phyloP scores from a whole-genome alignment of 1,140 invertebrate genomes.

The Eurytemora carolleeae region DNA sequence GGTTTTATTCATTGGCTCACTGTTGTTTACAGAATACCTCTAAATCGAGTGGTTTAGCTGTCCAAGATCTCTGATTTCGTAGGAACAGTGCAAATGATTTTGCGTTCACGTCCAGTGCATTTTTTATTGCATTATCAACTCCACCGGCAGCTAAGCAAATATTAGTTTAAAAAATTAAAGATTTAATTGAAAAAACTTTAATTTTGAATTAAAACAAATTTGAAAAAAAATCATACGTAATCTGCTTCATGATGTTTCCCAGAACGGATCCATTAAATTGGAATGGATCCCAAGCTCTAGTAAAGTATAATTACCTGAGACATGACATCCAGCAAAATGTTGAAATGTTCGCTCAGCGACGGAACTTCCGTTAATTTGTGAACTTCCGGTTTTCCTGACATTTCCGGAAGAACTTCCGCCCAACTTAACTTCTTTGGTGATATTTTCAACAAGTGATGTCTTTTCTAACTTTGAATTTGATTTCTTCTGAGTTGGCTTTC shows the following conservation, averaged over 20 bases:
- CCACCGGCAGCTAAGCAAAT: constrained; percentile 25
- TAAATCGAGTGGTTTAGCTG: constrained; percentile 28
- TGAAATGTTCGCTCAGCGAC: not conserved
- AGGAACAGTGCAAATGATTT: constrained; percentile 31
- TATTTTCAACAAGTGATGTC: too few species aligned
- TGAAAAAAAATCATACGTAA: not conserved
- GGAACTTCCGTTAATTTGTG: not conserved
- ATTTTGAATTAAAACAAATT: not conserved
- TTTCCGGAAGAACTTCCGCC: too few species aligned
- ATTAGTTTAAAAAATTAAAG: constrained; percentile 2
- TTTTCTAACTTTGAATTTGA: too few species aligned
- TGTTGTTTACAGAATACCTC: constrained; percentile 25
- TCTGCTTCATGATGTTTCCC: not conserved
- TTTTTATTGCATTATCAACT: constrained; percentile 24
- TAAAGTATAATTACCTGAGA: not conserved
- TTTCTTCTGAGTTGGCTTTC: too few species aligned
- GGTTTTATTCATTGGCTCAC: constrained; percentile 22
- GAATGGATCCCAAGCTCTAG: too few species aligned
- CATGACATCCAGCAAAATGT: not conserved
- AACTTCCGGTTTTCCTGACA: too few species aligned
- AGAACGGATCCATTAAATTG: too few species aligned
- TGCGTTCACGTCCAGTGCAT: constrained; percentile 26
- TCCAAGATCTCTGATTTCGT: constrained; percentile 29
- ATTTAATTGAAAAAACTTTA: not conserved
- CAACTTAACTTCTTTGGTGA: too few species aligned